Conservation (phyloP, 2,888 invertebrate genomes). For the Amblyjoppa fuscipennis region DNA sequence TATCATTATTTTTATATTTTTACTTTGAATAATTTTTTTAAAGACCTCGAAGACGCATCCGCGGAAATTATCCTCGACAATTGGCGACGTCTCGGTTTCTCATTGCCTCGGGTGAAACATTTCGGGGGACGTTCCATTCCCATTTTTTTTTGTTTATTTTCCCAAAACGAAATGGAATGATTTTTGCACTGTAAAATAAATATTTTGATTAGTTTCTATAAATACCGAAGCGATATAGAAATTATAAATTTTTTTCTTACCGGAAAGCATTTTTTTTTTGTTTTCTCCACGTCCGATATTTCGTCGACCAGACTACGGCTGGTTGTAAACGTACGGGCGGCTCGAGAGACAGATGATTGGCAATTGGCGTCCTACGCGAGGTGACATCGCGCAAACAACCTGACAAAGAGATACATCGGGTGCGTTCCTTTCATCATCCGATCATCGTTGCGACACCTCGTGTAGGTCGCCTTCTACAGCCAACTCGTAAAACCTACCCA, state of each 20-base stretch:
- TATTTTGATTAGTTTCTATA: not conserved
- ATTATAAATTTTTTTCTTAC: not conserved
- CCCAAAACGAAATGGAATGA: no score
- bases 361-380: constrained; percentile 56
- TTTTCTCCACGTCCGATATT: not conserved
- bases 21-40: not conserved
- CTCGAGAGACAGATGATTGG: constrained; percentile 21
- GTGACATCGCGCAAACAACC: constrained; percentile 43
- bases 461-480: constrained; percentile 52
- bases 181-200: not conserved
- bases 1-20: not conserved
- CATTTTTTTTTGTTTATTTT: no score
- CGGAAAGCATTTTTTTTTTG: not conserved
- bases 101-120: no score
- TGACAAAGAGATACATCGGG: constrained; percentile 36
- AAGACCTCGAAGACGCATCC: not conserved
- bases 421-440: constrained; percentile 43
- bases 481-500: constrained; percentile 31
- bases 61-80: not conserved
- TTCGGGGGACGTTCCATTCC: no score
- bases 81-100: no score
- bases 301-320: not conserved
- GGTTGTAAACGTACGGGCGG: not conserved
- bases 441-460: constrained; percentile 51
- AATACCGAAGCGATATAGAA: not conserved